Conservation (phyloP, 2,797 vertebrate species). For the Cuniculus paca region DNA sequence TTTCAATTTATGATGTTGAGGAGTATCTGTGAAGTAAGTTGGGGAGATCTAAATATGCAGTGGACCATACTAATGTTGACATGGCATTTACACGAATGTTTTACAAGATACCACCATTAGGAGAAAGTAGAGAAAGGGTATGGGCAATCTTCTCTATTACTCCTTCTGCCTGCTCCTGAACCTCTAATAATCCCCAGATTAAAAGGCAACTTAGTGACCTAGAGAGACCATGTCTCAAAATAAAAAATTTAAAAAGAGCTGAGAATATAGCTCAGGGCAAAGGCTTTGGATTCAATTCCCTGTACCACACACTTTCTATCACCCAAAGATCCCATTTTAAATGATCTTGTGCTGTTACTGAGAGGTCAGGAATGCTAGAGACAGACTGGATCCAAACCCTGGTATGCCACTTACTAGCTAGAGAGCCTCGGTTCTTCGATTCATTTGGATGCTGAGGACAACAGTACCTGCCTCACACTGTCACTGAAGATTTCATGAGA, state of each 20-base stretch:
- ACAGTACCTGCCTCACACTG: not conserved
- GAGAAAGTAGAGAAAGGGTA: not conserved
- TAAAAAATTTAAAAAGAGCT: not conserved
- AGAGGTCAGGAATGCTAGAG: not conserved
- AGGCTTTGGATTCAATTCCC: not conserved
- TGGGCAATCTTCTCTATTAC: not conserved
- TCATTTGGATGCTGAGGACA: not conserved
- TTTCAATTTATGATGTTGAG: not conserved
- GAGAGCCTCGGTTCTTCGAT: not conserved
- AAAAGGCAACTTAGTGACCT: conserved; percentile 6
- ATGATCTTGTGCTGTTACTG: not conserved
- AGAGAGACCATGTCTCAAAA: not conserved
- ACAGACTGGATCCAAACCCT: not conserved
- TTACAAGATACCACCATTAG: not conserved
- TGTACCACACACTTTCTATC: not conserved
- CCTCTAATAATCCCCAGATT: conserved; percentile 1
- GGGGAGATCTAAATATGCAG: not conserved
- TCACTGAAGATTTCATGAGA: not conserved
- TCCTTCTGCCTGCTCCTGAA: not conserved
- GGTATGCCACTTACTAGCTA: not conserved
- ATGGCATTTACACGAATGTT: not conserved
- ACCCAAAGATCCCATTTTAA: not conserved
- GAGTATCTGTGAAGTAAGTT: not conserved
- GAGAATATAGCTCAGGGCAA: not conserved
- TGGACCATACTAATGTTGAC: not conserved